Evolutionary conservation across 1,140 invertebrate species (phyloP).

Genomic region (Phymastichus coffea): DNA sequence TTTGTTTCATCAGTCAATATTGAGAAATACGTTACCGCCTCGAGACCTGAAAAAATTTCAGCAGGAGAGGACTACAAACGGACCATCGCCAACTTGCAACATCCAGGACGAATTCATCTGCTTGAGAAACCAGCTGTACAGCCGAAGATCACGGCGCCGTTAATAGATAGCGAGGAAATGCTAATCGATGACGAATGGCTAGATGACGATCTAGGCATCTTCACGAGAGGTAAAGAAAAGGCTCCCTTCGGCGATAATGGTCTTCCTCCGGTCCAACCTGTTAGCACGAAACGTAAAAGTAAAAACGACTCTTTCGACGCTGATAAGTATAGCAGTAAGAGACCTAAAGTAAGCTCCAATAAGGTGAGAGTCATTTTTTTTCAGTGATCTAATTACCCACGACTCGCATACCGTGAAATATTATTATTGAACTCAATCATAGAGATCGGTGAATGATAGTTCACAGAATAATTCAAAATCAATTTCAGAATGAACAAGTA

Average conservation of each 20-base stretch:
- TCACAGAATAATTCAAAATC: no score
- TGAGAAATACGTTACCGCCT: no score
- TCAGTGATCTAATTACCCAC: no score
- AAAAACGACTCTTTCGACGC: background rate
- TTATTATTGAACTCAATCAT: no score
- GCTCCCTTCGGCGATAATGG: background rate
- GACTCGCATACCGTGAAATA: no score
- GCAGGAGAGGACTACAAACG: slow-evolving; percentile 47
- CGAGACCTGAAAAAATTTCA: slow-evolving; percentile 35
- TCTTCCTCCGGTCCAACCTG: no score
- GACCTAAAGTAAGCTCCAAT: background rate
- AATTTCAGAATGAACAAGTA: no score
- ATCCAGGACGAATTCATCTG: background rate
- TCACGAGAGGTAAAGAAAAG: background rate
- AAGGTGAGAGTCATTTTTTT: no score
- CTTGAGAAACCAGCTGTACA: background rate
- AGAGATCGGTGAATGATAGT: no score
- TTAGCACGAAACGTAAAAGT: no score
- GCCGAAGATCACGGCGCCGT: slow-evolving; percentile 33
- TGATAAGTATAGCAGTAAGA: slow-evolving; percentile 30
- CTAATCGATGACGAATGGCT: slow-evolving; percentile 45
- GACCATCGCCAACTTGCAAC: slow-evolving; percentile 43
- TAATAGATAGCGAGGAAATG: slow-evolving; percentile 49
- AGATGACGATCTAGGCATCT: slow-evolving; percentile 48
- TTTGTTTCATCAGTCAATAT: background rate